phyloP scores from a whole-genome alignment of 2,797 vertebrate genomes.

The Sandelia bainsii region DNA sequence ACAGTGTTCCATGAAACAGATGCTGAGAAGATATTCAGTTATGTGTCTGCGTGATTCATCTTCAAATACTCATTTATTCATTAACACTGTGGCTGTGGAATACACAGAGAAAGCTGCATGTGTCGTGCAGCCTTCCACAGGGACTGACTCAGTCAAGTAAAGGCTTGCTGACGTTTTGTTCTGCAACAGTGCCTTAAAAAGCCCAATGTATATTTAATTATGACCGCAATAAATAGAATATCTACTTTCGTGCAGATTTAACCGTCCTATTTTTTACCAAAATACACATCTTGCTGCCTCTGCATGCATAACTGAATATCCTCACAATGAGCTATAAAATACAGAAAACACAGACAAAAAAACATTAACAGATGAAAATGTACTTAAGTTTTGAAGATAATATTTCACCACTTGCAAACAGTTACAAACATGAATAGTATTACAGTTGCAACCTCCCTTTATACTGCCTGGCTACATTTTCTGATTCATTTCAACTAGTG shows the following conservation, averaged over 20 bases:
- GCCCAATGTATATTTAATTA: slow-evolving; percentile 69
- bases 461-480: not conserved
- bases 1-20: slow-evolving; percentile 7
- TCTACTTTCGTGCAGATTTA: slow-evolving; percentile 50
- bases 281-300: slow-evolving; percentile 5
- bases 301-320: slow-evolving; percentile 22
- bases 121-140: slow-evolving; percentile 38
- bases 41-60: slow-evolving; percentile 38
- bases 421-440: not conserved
- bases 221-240: slow-evolving; percentile 38
- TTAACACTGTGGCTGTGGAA: slow-evolving; percentile 24
- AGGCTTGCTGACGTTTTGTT: slow-evolving; percentile 56
- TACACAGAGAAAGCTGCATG: slow-evolving; percentile 20
- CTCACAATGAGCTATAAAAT: slow-evolving; percentile 19
- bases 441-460: not conserved
- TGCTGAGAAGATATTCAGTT: slow-evolving; percentile 10
- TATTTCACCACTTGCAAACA: not conserved
- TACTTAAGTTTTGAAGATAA: not conserved
- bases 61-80: slow-evolving; percentile 47
- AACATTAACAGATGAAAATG: not conserved
- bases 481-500: not conserved
- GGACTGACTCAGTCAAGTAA: slow-evolving; percentile 41
- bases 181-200: slow-evolving; percentile 61
- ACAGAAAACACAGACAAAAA: not conserved
- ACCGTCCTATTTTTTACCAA: slow-evolving; percentile 36